These are phyloP conservation scores for Macrophya alboannulata DNA, from an alignment of 2,888 invertebrate species.

Conservation along the genomic window DNA sequence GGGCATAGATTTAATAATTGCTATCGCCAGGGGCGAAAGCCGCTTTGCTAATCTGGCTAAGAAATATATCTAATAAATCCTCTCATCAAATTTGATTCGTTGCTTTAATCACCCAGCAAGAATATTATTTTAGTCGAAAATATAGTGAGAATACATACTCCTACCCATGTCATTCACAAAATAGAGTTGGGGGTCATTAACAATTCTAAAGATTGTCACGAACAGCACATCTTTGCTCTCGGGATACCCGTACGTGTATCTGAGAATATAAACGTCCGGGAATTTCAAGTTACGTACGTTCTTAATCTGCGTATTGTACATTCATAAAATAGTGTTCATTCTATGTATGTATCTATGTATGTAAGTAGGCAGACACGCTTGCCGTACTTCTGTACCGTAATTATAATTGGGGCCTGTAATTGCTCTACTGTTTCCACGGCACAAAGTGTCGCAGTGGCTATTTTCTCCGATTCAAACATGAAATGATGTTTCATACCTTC, in stretches of 20 bases:
- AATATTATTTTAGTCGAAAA: neutral
- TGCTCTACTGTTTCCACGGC: slow-evolving; percentile 59
- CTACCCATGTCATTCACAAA: neutral
- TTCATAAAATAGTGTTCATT: neutral
- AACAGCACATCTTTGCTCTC: neutral
- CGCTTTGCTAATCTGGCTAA: neutral
- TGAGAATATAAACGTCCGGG: neutral
- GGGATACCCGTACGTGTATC: neutral
- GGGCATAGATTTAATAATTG: neutral
- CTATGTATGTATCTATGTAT: neutral
- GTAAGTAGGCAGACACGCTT: slow-evolving; percentile 36
- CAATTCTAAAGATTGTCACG: neutral
- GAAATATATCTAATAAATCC: neutral
- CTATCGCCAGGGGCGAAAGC: slow-evolving; percentile 5
- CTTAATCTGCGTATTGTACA: neutral
- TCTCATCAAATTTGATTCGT: neutral
- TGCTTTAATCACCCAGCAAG: neutral
- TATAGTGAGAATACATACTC: neutral
- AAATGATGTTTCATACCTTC: slow-evolving; percentile 17
- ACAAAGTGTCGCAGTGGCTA: slow-evolving; percentile 35
- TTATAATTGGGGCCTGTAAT: slow-evolving; percentile 75
- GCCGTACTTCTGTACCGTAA: slow-evolving; percentile 71
- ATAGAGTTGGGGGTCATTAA: neutral
- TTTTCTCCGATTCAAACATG: slow-evolving; percentile 44
- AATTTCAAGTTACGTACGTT: neutral